Evolutionary conservation across 2,113 vertebrate species (phyloP), one percentile per base, ranked within the genome.

Genomic region (Chloropsis hardwickii): DNA sequence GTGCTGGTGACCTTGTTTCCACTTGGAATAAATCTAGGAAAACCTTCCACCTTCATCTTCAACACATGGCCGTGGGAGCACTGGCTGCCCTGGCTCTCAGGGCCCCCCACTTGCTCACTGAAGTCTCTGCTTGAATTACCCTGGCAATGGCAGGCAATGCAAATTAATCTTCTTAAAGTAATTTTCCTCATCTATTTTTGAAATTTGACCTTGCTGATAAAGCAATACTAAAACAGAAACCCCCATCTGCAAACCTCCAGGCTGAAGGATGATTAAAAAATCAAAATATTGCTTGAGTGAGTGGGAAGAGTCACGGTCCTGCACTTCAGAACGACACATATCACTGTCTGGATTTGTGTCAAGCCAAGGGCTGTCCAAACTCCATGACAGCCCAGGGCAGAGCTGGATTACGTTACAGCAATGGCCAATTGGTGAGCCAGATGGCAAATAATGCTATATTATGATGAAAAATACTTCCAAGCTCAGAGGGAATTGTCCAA

Each of bases 391-490:
- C 79, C 58, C 40, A 53, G 58, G 64, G 44, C 42, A 61, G 64
- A 84, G 51, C 51, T 90, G 76, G 72, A 83, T 93, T 70, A 39
- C 33, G 5, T 51, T 80, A 50, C 5, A 90, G 79, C 66, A 58
- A n/a, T 62, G 51, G 82, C 80, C 73, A 88, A 31, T 5, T 86
- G 88, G 47, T 12, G 48, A 77, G 57, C 50, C 91, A 95, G 91
- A 74, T 95, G 80, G 88, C 67, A 86, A 95, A 92, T 81, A 81
- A 83, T 14, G 29, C 70, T 77, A 45, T 33, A 37, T 82, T 80
- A 64, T 31, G 56, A 73, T 56, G 76, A 69, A 56, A 78, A 92
- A 62, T 58, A 62, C 84, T 94, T 81, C 33, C 16, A 77, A 50
- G 42, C 79, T 95, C 47, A 14, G 51, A 70, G 67, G 33, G 71